These are phyloP conservation scores for Alviniconcha marisindica DNA, from an alignment of 1,140 invertebrate species.

Conservation along the genomic window DNA sequence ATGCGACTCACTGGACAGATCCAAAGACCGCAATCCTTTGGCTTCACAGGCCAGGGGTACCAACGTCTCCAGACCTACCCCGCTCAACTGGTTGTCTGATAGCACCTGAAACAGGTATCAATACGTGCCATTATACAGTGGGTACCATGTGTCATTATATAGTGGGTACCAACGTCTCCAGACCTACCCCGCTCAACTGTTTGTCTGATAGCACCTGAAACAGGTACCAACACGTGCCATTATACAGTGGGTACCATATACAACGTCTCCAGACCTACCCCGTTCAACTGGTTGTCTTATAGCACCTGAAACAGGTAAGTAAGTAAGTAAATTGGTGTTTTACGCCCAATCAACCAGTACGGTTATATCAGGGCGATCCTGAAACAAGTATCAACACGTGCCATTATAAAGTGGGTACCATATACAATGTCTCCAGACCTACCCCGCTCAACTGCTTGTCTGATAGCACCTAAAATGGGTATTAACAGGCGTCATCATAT, in stretches of 20 bases:
- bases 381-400: too few species aligned
- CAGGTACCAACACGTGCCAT: not conserved
- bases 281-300: not conserved
- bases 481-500: too few species aligned
- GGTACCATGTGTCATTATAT: not conserved
- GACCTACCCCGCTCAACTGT: not conserved
- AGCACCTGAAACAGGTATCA: constrained; percentile 24
- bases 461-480: constrained; percentile 21
- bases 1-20: not conserved
- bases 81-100: constrained; percentile 1
- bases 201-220: not conserved
- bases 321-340: too few species aligned
- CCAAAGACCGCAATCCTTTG: not conserved
- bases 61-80: not conserved
- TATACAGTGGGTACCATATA: not conserved
- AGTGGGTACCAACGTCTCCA: not conserved
- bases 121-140: not conserved
- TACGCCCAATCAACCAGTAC: too few species aligned
- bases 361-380: too few species aligned
- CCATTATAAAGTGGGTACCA: not conserved
- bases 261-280: not conserved
- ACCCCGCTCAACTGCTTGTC: constrained; percentile 9
- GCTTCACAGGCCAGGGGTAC: not conserved
- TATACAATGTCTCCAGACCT: not conserved
- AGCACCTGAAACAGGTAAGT: constrained; percentile 24